Evolutionary conservation across 2,888 invertebrate species (phyloP).

Genomic region (Heliconius sara): DNA sequence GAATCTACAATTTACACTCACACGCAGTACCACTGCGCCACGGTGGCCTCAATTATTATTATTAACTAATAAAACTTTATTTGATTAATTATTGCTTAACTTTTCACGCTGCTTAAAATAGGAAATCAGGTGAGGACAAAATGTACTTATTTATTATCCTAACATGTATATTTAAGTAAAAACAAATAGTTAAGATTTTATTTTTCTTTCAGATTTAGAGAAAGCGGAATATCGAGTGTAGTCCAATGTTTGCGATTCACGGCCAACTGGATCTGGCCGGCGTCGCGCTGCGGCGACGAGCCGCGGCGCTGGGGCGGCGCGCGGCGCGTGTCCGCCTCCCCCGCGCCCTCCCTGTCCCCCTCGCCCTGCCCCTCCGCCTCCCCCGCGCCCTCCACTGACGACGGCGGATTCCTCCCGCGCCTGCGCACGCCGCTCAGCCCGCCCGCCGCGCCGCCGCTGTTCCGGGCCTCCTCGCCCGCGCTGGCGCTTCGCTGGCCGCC

Average conservation of each 20-base stretch:
- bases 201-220: conserved; percentile 89
- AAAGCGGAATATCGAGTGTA: conserved; percentile 97
- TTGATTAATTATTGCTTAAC: conserved; percentile 23
- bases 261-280: conserved; percentile 90
- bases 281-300: conserved; percentile 85
- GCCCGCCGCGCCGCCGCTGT: conserved; percentile 85
- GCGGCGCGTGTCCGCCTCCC: conserved; percentile 54
- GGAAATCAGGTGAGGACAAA: conserved; percentile 73
- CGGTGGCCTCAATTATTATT: not conserved
- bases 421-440: conserved; percentile 80
- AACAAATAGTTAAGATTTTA: not conserved
- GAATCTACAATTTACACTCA: not conserved
- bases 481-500: conserved; percentile 75
- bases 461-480: conserved; percentile 77
- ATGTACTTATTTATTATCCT: not conserved
- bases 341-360: conserved; percentile 35
- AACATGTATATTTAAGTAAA: not conserved
- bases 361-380: conserved; percentile 61
- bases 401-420: conserved; percentile 91
- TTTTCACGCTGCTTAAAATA: conserved; percentile 58
- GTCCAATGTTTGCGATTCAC: conserved; percentile 85
- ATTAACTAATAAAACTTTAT: not conserved
- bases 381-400: conserved; percentile 86
- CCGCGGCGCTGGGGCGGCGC: conserved; percentile 59
- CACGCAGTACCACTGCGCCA: not conserved